A percentile compares a stretch with the other conserved stretches of the same genome.
Evolutionary conservation across 2,888 invertebrate genomes (phyloP).

Genomic region (Ormyrus thymus): DNA sequence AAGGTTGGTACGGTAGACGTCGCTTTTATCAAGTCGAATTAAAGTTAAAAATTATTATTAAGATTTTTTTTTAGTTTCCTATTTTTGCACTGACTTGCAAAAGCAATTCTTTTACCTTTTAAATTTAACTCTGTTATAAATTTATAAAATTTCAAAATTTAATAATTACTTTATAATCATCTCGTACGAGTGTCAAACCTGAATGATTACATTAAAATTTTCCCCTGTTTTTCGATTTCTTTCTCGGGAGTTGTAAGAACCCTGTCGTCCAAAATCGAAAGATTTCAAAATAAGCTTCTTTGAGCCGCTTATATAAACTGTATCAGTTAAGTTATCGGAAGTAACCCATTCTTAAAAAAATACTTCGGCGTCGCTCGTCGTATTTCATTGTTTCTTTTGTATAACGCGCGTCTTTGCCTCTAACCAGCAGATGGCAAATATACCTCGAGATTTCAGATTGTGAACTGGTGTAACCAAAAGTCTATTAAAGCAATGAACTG

Average conservation of each 20-base stretch:
- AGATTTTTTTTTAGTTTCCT: no score
- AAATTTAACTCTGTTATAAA: background rate
- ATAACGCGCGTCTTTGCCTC: constrained; percentile 29
- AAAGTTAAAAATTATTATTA: no score
- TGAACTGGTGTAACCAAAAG: background rate
- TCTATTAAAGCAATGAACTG: background rate
- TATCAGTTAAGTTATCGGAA: constrained; percentile 16
- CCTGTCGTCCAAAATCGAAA: constrained; percentile 37
- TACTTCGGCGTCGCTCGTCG: constrained; percentile 24
- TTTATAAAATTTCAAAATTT: constrained; percentile 6
- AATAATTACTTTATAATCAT: background rate
- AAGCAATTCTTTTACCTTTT: background rate
- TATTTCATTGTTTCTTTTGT: background rate
- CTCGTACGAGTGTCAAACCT: background rate
- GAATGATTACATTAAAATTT: background rate
- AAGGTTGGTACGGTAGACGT: no score
- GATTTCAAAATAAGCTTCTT: background rate
- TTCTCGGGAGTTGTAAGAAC: constrained; percentile 13
- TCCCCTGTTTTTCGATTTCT: constrained; percentile 11
- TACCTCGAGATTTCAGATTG: constrained; percentile 5
- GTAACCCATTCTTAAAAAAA: constrained; percentile 39
- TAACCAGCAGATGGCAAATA: constrained; percentile 46
- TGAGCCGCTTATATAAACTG: background rate
- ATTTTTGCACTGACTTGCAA: background rate
- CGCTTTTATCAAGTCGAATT: no score